Conservation (phyloP, 2,888 invertebrate species). For the Tenthredo livida region DNA sequence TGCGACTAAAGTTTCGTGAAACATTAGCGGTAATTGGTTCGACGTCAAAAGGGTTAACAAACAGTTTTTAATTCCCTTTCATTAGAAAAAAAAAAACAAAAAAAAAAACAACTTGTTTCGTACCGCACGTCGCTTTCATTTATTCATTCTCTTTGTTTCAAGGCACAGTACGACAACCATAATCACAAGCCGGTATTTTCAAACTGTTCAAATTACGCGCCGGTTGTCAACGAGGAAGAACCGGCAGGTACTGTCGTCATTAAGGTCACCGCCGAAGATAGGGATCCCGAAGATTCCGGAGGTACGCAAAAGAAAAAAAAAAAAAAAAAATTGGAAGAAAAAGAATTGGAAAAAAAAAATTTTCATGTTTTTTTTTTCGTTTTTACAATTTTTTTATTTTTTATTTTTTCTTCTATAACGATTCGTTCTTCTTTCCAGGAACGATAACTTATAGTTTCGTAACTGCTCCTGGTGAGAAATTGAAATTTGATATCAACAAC, state of each 20-base stretch:
- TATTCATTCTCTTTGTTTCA: slow-evolving; percentile 23
- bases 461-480: slow-evolving; percentile 86
- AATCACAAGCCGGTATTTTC: slow-evolving; percentile 94
- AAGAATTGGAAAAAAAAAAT: background rate
- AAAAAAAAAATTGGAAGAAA: background rate
- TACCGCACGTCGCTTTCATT: background rate
- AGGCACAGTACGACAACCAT: slow-evolving; percentile 76
- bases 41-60: background rate
- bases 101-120: background rate
- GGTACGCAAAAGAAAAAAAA: slow-evolving; percentile 75
- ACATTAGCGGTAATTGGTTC: background rate
- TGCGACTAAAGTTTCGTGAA: background rate
- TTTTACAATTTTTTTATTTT: too few species aligned
- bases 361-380: background rate
- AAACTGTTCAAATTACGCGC: slow-evolving; percentile 90
- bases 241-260: slow-evolving; percentile 87
- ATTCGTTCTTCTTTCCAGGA: slow-evolving; percentile 70
- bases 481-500: slow-evolving; percentile 89
- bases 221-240: slow-evolving; percentile 89
- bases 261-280: slow-evolving; percentile 87
- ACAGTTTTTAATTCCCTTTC: slow-evolving; percentile 4
- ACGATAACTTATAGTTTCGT: slow-evolving; percentile 92
- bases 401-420: background rate
- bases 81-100: too few species aligned
- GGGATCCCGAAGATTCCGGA: slow-evolving; percentile 87